phyloP scores from a whole-genome alignment of 2,113 vertebrate genomes.

The Nibea albiflora region DNA sequence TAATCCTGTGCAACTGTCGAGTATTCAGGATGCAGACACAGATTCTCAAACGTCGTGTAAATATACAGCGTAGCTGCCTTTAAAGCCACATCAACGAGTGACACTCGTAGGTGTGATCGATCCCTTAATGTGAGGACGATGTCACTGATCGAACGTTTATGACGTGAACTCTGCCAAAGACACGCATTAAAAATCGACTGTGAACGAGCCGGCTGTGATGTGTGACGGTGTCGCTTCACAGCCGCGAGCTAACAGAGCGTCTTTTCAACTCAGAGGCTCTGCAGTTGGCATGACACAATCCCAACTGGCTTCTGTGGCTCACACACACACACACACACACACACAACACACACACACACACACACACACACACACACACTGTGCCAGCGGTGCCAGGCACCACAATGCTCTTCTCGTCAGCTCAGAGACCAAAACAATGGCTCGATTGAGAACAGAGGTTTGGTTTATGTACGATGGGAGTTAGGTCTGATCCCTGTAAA shows the following conservation, averaged over 20 bases:
- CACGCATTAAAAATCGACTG: no score
- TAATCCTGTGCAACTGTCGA: not conserved
- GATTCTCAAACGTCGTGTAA: not conserved
- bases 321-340: conserved; percentile 19
- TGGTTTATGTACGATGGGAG: conserved; percentile 7
- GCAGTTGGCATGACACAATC: conserved; percentile 67
- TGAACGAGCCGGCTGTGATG: not conserved
- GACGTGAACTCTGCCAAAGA: no score
- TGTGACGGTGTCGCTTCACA: conserved; percentile 7
- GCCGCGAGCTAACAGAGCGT: conserved; percentile 48
- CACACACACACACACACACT: conserved; percentile 24
- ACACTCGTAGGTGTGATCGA: no score
- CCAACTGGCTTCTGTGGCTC: conserved; percentile 51
- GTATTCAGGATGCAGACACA: not conserved
- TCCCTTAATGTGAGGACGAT: no score
- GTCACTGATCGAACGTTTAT: no score
- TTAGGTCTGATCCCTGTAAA: conserved; percentile 9
- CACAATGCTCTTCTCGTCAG: conserved; percentile 13
- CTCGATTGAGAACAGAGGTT: conserved; percentile 47
- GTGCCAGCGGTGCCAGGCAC: conserved; percentile 33
- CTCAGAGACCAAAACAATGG: conserved; percentile 61
- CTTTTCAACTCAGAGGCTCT: conserved; percentile 57
- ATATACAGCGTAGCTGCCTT: not conserved
- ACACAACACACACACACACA: conserved; percentile 19
- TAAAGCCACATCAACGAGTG: no score